phyloP scores from a whole-genome alignment of 2,888 invertebrate genomes.

The Cryptus armator region DNA sequence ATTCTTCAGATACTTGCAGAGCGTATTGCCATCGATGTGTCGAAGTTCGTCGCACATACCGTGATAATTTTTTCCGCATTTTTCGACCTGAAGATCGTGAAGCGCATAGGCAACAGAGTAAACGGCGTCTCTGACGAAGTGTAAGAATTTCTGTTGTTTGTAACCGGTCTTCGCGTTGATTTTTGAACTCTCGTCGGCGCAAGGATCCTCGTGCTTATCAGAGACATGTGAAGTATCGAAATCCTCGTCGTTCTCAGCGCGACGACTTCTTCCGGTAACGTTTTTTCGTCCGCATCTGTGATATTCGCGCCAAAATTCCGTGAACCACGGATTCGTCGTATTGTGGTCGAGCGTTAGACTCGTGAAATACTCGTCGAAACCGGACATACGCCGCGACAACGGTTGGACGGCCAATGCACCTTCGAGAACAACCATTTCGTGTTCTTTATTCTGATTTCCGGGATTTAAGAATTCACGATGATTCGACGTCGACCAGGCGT shows the following conservation, averaged over 20 bases:
- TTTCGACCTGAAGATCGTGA: slow-evolving; percentile 83
- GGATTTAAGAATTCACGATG: slow-evolving; percentile 74
- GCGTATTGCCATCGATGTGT: slow-evolving; percentile 83
- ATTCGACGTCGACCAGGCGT: slow-evolving; percentile 85
- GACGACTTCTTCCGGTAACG: not conserved
- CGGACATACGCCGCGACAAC: slow-evolving; percentile 83
- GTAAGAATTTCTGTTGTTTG: slow-evolving; percentile 85
- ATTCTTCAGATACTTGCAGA: slow-evolving; percentile 84
- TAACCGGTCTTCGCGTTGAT: slow-evolving; percentile 76
- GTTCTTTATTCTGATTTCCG: slow-evolving; percentile 70
- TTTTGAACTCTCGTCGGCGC: slow-evolving; percentile 69
- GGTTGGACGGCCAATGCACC: slow-evolving; percentile 87
- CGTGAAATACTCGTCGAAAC: slow-evolving; percentile 86
- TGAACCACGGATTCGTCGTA: slow-evolving; percentile 86
- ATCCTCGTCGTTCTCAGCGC: not conserved
- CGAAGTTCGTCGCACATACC: slow-evolving; percentile 85
- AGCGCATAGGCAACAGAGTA: slow-evolving; percentile 86
- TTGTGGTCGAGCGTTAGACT: slow-evolving; percentile 80
- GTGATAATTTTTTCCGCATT: slow-evolving; percentile 79
- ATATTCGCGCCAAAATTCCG: slow-evolving; percentile 86
- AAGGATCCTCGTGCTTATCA: slow-evolving; percentile 34
- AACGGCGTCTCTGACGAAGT: slow-evolving; percentile 87
- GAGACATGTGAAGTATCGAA: not conserved
- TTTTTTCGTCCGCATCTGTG: slow-evolving; percentile 75
- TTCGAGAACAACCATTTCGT: slow-evolving; percentile 83